Evolutionary conservation across 2,113 vertebrate genomes (phyloP).

Genomic region (Oreochromis tanganicae): DNA sequence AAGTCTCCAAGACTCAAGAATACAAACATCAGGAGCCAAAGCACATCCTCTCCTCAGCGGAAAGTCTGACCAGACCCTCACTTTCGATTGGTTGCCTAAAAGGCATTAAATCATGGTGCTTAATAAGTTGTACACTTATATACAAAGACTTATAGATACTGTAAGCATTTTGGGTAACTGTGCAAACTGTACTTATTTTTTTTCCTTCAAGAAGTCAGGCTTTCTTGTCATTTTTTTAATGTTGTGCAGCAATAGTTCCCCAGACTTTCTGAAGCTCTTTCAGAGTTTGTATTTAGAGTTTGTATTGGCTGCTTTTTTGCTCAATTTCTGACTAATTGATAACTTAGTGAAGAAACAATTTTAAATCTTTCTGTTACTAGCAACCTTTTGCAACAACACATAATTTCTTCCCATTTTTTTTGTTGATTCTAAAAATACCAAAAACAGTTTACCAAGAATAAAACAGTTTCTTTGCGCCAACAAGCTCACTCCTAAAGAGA

Average conservation of each 20-base stretch:
- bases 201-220: not conserved
- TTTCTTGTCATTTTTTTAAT: not conserved
- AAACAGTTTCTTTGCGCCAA: rapidly evolving
- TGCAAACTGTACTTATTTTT: not conserved
- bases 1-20: not conserved
- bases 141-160: not conserved
- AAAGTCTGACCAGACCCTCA: slow-evolving; percentile 20
- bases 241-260: not conserved
- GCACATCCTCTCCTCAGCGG: not conserved
- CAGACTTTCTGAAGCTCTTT: not conserved
- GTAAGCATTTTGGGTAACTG: not conserved
- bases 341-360: not conserved
- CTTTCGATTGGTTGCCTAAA: slow-evolving; percentile 6
- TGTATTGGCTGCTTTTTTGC: not conserved
- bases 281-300: not conserved
- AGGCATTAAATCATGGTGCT: not conserved
- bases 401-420: not conserved
- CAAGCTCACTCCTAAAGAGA: not conserved
- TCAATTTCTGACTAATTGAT: not conserved
- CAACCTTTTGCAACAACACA: not conserved
- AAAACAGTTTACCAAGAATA: not conserved
- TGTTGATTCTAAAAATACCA: not conserved
- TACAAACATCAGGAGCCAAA: slow-evolving; percentile 4
- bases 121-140: not conserved
- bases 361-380: not conserved